Base-by-base conservation (phyloP, 2,797 vertebrate species). In the Echeneis naucrates region DNA sequence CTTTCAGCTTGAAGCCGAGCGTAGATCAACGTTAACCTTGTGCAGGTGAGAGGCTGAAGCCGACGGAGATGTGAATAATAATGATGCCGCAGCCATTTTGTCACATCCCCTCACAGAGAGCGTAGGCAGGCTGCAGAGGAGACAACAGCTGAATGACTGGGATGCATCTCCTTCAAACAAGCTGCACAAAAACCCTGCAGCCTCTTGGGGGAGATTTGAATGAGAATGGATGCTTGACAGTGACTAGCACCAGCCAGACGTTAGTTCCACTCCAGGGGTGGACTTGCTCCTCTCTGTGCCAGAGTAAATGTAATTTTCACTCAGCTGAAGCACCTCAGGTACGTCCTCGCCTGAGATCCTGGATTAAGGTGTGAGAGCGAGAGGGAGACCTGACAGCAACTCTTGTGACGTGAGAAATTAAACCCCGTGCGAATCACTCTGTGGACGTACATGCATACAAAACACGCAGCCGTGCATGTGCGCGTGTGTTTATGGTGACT, bases 261-360 rank as follows among this genome's bases (percentile, higher is more conserved):
- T 90, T 72, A 82, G 84, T 90, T 86, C 78, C 84, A 86, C 84
- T 86, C 83, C 73, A 67, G 83, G 88, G 85, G 82, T 51, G 83
- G 79, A 75, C 75, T 79, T 75, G 77, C 84, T n/a, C n/a, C 87
- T 83, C 78, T 82, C 80, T 77, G 77, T 78, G 81, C 91, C 90
- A 85, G 81, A 73, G 75, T 80, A 91, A 91, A 92, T 90, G 85
- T 81, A 92, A 92, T 92, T 92, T 90, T 87, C 86, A 89, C 87
- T 90, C 80, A 66, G 81, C 85, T 76, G 79, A 86, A 86, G 85
- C 80, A 90, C 87, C 87, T 68, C 66, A 47, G 87, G 88, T 82
- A 75, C 56, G 79, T 75, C 56, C 72, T 86, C 16, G 35, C 84
- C 87, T 81, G 56, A 81, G 82, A 88, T 83, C 68, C 73, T 0